phyloP scores from a whole-genome alignment of 2,797 vertebrate species.

The Sebastes miniatus region DNA sequence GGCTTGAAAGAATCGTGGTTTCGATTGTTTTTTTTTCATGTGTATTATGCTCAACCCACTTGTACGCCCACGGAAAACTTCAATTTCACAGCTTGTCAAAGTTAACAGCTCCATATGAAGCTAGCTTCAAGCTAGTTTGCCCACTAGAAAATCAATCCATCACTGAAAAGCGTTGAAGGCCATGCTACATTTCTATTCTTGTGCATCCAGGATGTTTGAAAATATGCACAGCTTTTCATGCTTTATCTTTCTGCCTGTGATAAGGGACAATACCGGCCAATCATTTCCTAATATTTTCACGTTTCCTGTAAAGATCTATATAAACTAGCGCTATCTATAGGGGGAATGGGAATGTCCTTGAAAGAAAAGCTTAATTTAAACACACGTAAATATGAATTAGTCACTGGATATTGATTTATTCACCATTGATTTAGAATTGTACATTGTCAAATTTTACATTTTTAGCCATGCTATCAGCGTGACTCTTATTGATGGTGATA shows the following conservation, averaged over 20 bases:
- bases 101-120: not conserved
- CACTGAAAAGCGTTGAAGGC: not conserved
- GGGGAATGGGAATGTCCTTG: not conserved
- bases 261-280: not conserved
- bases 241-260: not conserved
- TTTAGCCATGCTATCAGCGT: not conserved
- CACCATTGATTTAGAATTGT: not conserved
- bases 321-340: not conserved
- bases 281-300: not conserved
- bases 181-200: not conserved
- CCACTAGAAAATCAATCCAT: not conserved
- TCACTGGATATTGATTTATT: not conserved
- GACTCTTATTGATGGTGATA: not conserved
- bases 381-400: not conserved
- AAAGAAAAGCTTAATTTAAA: not conserved
- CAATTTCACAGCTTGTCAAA: constrained; percentile 7
- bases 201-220: not conserved
- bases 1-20: not conserved
- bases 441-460: no score
- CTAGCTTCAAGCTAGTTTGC: not conserved
- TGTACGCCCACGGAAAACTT: not conserved
- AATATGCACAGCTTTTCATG: not conserved
- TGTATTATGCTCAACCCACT: not conserved
- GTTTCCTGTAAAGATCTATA: not conserved
- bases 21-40: not conserved